Evolutionary conservation across 2,888 invertebrate genomes (phyloP).

Genomic region (Drosophila borealis): DNA sequence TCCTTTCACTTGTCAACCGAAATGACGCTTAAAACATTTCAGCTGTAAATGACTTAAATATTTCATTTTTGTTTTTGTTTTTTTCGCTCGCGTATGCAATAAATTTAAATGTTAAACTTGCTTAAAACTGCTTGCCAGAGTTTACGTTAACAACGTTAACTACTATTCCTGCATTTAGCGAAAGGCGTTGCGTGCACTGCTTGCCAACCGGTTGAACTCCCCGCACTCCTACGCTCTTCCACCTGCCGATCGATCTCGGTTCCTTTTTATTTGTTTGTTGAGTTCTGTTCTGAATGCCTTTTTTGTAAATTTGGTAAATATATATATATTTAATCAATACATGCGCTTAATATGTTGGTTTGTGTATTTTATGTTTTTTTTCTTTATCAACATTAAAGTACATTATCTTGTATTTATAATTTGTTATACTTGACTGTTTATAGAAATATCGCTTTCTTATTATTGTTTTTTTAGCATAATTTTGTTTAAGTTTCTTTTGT

Average conservation of each 20-base stretch:
- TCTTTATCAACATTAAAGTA: slow-evolving; percentile 73
- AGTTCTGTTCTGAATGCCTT: slow-evolving; percentile 43
- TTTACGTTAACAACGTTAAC: slow-evolving; percentile 76
- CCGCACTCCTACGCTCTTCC: slow-evolving; percentile 26
- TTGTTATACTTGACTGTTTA: slow-evolving; percentile 62
- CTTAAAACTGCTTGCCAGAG: slow-evolving; percentile 74
- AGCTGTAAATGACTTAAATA: slow-evolving; percentile 68
- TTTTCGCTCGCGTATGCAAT: slow-evolving; percentile 52
- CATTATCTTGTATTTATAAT: slow-evolving; percentile 61
- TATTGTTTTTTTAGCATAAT: slow-evolving; percentile 49
- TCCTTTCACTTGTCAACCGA: slow-evolving; percentile 60
- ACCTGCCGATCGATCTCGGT: slow-evolving; percentile 16
- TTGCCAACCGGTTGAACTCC: slow-evolving; percentile 38
- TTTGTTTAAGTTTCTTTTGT: slow-evolving; percentile 5
- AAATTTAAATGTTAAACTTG: slow-evolving; percentile 65
- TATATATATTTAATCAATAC: slow-evolving; percentile 52
- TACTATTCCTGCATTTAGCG: slow-evolving; percentile 70
- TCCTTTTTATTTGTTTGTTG: slow-evolving; percentile 15
- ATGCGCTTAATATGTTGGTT: slow-evolving; percentile 39
- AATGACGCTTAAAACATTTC: slow-evolving; percentile 54
- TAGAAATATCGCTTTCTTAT: slow-evolving; percentile 54
- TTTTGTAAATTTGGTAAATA: slow-evolving; percentile 35
- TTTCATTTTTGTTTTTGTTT: slow-evolving; percentile 39
- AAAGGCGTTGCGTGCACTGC: slow-evolving; percentile 71
- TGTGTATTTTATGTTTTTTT: slow-evolving; percentile 23